Percentiles rank a stretch among this genome's conserved stretches.
Evolutionary conservation across 2,888 invertebrate genomes (phyloP).

Genomic region (Acanthosepion esculentum): DNA sequence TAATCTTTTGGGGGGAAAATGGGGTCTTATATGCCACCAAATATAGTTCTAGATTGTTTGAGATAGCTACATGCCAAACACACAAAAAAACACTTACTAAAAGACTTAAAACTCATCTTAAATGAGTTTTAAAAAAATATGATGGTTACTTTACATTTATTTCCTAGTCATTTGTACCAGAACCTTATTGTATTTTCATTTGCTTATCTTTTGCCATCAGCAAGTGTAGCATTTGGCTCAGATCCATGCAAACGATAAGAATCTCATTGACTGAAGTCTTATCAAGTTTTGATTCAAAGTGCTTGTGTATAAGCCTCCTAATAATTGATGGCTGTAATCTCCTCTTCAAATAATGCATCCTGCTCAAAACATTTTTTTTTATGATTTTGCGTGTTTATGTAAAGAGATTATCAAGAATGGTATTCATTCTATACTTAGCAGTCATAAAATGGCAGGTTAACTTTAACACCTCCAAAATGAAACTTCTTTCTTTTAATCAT

Average conservation of each 20-base stretch:
- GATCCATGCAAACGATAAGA: neutral
- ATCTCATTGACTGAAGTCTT: neutral
- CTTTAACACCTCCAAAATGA: no score
- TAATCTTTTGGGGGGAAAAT: no score
- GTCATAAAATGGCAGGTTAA: no score
- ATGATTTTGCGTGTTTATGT: neutral
- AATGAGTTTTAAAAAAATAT: neutral
- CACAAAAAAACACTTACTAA: neutral
- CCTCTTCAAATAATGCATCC: neutral
- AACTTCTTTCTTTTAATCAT: no score
- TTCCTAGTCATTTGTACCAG: neutral
- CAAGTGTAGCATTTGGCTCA: neutral
- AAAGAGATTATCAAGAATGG: no score
- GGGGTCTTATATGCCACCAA: no score
- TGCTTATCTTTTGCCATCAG: neutral
- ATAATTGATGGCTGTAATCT: neutral
- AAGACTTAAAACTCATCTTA: neutral
- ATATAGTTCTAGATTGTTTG: neutral
- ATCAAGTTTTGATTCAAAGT: constrained; percentile 17
- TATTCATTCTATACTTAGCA: no score
- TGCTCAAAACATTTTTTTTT: neutral
- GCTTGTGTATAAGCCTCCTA: neutral
- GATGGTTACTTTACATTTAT: neutral
- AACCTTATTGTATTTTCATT: neutral
- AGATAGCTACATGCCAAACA: neutral